Base-by-base conservation (phyloP, 2,888 invertebrate genomes). In the Monopis laevigella region DNA sequence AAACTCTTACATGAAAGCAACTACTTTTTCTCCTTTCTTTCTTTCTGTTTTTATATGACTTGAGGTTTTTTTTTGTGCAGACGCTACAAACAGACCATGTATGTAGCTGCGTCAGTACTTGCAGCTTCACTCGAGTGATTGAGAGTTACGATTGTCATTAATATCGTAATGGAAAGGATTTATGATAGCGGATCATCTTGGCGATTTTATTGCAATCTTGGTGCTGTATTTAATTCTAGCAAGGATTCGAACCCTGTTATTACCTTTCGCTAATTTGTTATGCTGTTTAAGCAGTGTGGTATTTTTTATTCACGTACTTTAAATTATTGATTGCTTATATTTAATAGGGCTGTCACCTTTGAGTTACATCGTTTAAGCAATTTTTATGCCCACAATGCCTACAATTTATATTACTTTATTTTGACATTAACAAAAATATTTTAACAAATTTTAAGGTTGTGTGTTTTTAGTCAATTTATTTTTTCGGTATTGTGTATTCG, bases 131-230 rank as follows among this genome's bases (percentile, higher is more conserved):
- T 55, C 56, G 36, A 57, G 62, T 66, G 69, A 71, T 68, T 66
- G 59, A 67, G 65, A 71, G 64, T 69, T 71, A 71, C 64, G 68
- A 67, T 66, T 67, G 64, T 65, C 68, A 69, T 71, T 71, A 66
- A 67, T 69, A 70, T 62, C 52, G 65, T 70, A 70, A 69, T 70
- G 70, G 62, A 62, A 46, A 59, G 60, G 58, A 71, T 72, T 72
- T 72, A 73, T 65, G 68, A 51, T 58, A 59, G 51, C 55, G 58
- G 59, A 68, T 65, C 66, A 53, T 54, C 35, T 32, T 24, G 54
- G 57, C 51, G 55, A 61, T 67, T 66, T 66, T 63, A 65, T 64
- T 64, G 57, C 56, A 51, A 45, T 46, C 45, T 51, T 55, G 54
- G 51, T 52, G 51, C 52, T 56, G 55, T 51, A 55, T 63, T 62